These are phyloP conservation scores for Bufotes viridis DNA, from an alignment of 2,797 vertebrate species.

Conservation along the genomic window DNA sequence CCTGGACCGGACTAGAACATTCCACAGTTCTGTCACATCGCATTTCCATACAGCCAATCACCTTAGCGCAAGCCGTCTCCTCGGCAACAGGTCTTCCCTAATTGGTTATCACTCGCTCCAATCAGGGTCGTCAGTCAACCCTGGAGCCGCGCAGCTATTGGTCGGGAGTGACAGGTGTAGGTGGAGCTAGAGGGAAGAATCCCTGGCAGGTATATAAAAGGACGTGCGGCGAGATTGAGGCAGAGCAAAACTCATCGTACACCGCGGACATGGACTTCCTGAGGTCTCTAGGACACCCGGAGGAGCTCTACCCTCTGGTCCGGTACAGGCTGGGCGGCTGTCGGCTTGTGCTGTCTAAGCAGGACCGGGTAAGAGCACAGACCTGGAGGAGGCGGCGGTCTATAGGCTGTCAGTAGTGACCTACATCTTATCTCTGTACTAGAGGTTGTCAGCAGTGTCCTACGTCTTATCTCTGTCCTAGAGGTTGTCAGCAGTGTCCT, in stretches of 20 bases:
- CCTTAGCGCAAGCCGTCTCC: slow-evolving; percentile 65
- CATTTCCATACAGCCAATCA: slow-evolving; percentile 51
- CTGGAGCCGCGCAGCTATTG: slow-evolving; percentile 62
- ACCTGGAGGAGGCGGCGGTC: background rate
- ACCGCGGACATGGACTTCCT: slow-evolving; percentile 79
- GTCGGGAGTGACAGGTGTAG: background rate
- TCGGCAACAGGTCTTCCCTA: slow-evolving; percentile 57
- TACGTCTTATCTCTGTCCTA: too few relatives aligned
- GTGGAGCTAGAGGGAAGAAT: background rate
- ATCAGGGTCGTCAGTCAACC: slow-evolving; percentile 33
- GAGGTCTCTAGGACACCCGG: slow-evolving; percentile 89
- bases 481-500: too few relatives aligned
- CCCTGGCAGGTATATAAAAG: background rate
- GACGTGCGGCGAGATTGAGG: slow-evolving; percentile 20
- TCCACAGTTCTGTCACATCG: background rate
- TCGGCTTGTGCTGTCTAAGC: slow-evolving; percentile 78
- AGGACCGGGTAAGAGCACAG: slow-evolving; percentile 85
- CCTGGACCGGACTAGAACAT: background rate
- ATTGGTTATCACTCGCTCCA: slow-evolving; percentile 68
- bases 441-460: too few relatives aligned
- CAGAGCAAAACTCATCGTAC: background rate
- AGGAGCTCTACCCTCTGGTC: slow-evolving; percentile 90
- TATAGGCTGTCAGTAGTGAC: too few relatives aligned
- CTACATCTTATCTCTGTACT: too few relatives aligned
- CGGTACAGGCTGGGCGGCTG: slow-evolving; percentile 89